Evolutionary conservation across 1,140 invertebrate species (phyloP).

Genomic region (Penaeus japonicus): DNA sequence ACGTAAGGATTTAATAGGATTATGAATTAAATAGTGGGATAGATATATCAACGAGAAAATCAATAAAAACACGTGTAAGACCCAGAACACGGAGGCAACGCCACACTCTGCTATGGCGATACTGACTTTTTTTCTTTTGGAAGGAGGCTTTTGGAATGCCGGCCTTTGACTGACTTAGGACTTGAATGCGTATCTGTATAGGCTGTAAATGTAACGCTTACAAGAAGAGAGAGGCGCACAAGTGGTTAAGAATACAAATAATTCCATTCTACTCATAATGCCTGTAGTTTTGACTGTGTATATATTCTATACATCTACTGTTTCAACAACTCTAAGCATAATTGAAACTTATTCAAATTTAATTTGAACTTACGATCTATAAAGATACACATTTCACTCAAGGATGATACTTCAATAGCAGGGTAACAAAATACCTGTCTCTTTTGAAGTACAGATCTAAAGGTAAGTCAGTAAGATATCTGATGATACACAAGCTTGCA

Average conservation of each 20-base stretch:
- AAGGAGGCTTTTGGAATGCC: conserved; percentile 42
- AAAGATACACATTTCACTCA: no score
- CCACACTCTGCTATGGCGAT: conserved; percentile 15
- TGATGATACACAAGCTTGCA: no score
- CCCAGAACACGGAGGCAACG: no score
- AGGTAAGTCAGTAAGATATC: no score
- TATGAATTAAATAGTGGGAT: background rate
- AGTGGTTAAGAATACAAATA: conserved; percentile 44
- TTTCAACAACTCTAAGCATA: conserved; percentile 30
- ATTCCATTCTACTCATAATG: conserved; percentile 35
- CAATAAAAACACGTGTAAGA: no score
- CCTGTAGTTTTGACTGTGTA: background rate
- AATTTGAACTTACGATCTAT: no score
- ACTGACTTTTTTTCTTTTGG: conserved; percentile 4
- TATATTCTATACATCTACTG: conserved; percentile 10
- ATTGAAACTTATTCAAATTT: no score
- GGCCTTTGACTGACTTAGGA: conserved; percentile 47
- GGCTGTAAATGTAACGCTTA: conserved; percentile 49
- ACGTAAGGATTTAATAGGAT: no score
- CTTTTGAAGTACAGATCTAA: no score
- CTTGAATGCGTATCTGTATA: conserved; percentile 24
- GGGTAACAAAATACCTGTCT: no score
- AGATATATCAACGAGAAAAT: no score
- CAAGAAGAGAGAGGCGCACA: conserved; percentile 36
- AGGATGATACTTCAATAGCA: no score